Evolutionary conservation across 2,113 vertebrate genomes (phyloP).

Genomic region (Petaurus breviceps): DNA sequence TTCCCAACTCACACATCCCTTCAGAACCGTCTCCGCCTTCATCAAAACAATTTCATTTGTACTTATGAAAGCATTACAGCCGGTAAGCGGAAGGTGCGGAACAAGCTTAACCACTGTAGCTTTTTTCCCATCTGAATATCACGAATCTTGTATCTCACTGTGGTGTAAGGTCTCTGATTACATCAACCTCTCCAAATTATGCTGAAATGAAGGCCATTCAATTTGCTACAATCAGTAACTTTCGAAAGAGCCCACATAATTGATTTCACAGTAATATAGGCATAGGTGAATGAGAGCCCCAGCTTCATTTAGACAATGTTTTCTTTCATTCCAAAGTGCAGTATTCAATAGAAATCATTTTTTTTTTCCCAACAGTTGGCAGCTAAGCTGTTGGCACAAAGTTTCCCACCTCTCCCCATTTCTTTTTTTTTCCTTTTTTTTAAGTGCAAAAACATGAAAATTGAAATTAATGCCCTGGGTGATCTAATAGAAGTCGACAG

Average conservation of each 20-base stretch:
- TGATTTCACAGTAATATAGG: constrained; percentile 89
- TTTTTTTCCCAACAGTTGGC: constrained; percentile 79
- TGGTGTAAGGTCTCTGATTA: constrained; percentile 88
- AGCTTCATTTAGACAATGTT: constrained; percentile 86
- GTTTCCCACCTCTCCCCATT: constrained; percentile 1
- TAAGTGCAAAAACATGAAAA: constrained; percentile 79
- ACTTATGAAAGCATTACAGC: constrained; percentile 82
- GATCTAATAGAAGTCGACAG: constrained; percentile 77
- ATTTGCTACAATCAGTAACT: constrained; percentile 89
- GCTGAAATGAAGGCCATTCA: constrained; percentile 89
- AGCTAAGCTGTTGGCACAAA: constrained; percentile 81
- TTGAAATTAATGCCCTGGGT: constrained; percentile 81
- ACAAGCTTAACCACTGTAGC: constrained; percentile 80
- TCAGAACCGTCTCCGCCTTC: constrained; percentile 76
- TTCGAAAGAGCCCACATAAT: constrained; percentile 87
- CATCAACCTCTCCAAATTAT: constrained; percentile 89
- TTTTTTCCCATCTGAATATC: constrained; percentile 85
- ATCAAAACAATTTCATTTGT: constrained; percentile 86
- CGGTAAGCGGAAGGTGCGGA: constrained; percentile 78
- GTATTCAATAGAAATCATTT: constrained; percentile 86
- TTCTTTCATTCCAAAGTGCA: constrained; percentile 86
- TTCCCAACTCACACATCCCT: constrained; percentile 61
- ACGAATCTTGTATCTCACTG: constrained; percentile 82
- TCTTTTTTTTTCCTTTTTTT: background rate
- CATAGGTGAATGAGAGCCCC: constrained; percentile 85